Evolutionary conservation across 2,797 vertebrate species (phyloP), one percentile per base, ranked within the genome.

Genomic region (Xenops minutus): DNA sequence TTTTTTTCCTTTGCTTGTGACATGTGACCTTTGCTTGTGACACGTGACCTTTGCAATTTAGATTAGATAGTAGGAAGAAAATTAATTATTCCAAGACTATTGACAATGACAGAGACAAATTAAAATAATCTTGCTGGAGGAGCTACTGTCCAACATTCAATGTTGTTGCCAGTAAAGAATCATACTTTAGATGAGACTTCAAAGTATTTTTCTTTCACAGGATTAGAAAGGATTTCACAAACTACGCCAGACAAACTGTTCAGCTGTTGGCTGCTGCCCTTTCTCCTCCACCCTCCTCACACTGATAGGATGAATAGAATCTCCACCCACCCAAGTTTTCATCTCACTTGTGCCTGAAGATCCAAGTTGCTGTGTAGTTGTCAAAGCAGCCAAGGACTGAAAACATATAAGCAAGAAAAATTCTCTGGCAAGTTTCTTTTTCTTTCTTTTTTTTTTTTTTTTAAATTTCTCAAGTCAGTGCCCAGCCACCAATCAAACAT

Each of bases 291-390:
- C 76, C 68, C 44, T 85, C 55, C 44, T 77, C 34, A 43, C 12
- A 7, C 54, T 73, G 48, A 51, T 43, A 89, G 59, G 86, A 89
- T 37, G 78, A 73, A 91, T 3, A 19, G 30, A 80, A 87, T 62
- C 75, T 93, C 92, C 89, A 77, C 85, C 51, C 86, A 84, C 41
- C 77, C 19, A 67, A 49, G 26, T 24, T 72, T 78, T 83, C 13
- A 27, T 29, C 8, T 27, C 51, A 19, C 20, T 32, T 56, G 18
- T 36, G 9, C 36, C 76, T 43, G 46, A 64, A 72, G 59, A 86
- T 58, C 64, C 51, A 62, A 37, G 7, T 61, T 23, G 7, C 24
- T 16, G 12, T 2, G 5, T 17, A 66, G 36, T 39, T 43, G 6
- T 19, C 36, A 34, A 6, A 39, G 61, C 29, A 76, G 64, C 32